Evolutionary conservation across 53 echinoderm and acorn worm species (phyloP).

Genomic region (Holothuria leucospilota): DNA sequence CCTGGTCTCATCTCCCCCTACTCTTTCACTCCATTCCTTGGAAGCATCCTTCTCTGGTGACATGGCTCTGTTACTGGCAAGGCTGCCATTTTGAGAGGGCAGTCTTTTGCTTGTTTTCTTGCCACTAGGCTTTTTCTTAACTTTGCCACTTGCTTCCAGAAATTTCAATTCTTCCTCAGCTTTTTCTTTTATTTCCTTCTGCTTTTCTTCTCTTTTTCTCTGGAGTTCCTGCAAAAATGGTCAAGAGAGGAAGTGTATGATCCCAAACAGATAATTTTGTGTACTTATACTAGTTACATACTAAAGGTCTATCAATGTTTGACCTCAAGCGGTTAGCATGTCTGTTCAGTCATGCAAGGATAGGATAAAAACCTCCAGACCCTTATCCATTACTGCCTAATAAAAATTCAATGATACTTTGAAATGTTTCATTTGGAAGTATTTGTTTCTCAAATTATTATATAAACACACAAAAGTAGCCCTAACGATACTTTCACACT

Average conservation of each 20-base stretch:
- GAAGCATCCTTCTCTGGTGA: neutral
- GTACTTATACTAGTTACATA: too few species aligned
- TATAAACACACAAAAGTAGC: too few species aligned
- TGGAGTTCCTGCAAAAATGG: constrained; percentile 78
- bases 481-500: too few species aligned
- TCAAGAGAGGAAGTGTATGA: neutral
- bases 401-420: too few species aligned
- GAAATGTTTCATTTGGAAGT: too few species aligned
- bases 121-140: constrained; percentile 78
- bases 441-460: too few species aligned
- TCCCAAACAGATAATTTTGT: too few species aligned
- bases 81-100: neutral
- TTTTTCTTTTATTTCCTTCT: constrained; percentile 83
- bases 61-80: neutral
- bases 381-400: too few species aligned
- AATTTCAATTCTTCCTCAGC: constrained; percentile 90
- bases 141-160: constrained; percentile 92
- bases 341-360: too few species aligned
- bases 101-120: constrained; percentile 46
- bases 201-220: constrained; percentile 82
- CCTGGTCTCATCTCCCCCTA: neutral
- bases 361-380: too few species aligned
- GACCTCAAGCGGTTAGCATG: too few species aligned
- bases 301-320: too few species aligned
- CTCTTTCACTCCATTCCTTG: neutral